Conservation (phyloP, 2,888 invertebrate genomes). For the Drosophila multiciliata region DNA sequence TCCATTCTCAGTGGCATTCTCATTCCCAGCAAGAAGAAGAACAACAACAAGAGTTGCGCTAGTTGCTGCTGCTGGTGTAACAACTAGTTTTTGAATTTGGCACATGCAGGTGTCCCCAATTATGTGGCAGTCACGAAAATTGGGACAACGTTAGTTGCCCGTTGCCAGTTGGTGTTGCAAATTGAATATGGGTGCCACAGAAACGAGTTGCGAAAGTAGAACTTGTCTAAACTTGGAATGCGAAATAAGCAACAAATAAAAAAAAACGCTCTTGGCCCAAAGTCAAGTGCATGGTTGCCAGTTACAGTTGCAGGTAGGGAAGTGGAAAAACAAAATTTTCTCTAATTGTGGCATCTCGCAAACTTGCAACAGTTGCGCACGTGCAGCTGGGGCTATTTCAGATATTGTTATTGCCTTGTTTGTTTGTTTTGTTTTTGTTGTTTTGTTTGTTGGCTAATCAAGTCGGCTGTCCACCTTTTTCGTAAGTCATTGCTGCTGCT, state of each 20-base stretch:
- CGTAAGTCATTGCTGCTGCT: conserved; percentile 38
- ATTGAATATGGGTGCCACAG: conserved; percentile 59
- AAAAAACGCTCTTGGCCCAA: conserved; percentile 36
- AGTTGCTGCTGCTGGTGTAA: conserved; percentile 19
- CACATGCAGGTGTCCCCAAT: conserved; percentile 81
- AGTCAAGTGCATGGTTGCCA: conserved; percentile 33
- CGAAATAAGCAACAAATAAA: conserved; percentile 20
- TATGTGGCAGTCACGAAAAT: conserved; percentile 65
- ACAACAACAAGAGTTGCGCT: conserved; percentile 5
- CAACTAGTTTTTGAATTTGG: conserved; percentile 77
- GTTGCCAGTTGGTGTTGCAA: conserved; percentile 56
- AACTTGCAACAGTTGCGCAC: conserved; percentile 65
- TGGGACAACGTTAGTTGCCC: conserved; percentile 70
- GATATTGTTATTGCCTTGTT: conserved; percentile 38
- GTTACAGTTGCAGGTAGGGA: conserved; percentile 8
- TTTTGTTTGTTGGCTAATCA: conserved; percentile 42
- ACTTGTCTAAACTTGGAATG: conserved; percentile 70
- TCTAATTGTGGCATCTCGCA: conserved; percentile 26
- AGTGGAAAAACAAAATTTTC: background rate
- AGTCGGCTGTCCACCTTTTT: conserved; percentile 50
- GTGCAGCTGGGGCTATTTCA: conserved; percentile 39
- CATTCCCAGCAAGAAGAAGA: conserved; percentile 5
- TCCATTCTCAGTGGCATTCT: background rate
- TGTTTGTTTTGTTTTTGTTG: conserved; percentile 35
- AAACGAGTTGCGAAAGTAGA: conserved; percentile 79